These are phyloP conservation scores for Coenonympha glycerion DNA, from an alignment of 2,888 invertebrate genomes.

Conservation along the genomic window DNA sequence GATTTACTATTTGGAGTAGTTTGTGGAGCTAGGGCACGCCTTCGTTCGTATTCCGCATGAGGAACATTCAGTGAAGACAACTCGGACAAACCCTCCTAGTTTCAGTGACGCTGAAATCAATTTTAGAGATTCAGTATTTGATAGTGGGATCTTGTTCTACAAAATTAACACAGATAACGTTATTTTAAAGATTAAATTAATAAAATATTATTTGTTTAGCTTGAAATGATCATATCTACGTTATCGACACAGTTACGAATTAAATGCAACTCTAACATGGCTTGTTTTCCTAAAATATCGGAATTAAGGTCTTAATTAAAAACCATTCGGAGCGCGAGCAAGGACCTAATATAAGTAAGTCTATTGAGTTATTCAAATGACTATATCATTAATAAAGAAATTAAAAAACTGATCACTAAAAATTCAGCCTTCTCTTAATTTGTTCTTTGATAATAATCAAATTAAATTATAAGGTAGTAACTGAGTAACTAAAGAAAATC, in stretches of 20 bases:
- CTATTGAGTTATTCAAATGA: no score
- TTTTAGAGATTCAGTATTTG: conserved; percentile 32
- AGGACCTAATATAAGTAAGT: no score
- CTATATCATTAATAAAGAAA: no score
- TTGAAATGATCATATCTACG: background rate
- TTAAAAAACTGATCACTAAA: no score
- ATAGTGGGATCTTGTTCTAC: conserved; percentile 3
- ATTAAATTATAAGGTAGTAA: background rate
- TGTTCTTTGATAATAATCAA: no score
- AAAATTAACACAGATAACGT: background rate
- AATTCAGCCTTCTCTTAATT: no score
- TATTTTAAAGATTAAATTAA: background rate
- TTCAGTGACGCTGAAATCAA: conserved; percentile 36
- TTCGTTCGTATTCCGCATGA: conserved; percentile 36
- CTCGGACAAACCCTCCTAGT: conserved; percentile 46
- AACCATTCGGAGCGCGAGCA: no score
- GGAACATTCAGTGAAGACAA: conserved; percentile 62
- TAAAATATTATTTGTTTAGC: background rate
- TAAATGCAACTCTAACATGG: no score
- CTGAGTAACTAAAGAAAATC: background rate
- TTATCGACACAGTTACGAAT: no score
- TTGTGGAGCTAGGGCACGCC: conserved; percentile 44
- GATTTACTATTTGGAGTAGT: conserved; percentile 67
- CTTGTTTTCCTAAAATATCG: no score
- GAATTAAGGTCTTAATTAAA: no score